These are phyloP conservation scores for Gobio occitaniae DNA, from an alignment of 2,797 vertebrate genomes.

Conservation along the genomic window DNA sequence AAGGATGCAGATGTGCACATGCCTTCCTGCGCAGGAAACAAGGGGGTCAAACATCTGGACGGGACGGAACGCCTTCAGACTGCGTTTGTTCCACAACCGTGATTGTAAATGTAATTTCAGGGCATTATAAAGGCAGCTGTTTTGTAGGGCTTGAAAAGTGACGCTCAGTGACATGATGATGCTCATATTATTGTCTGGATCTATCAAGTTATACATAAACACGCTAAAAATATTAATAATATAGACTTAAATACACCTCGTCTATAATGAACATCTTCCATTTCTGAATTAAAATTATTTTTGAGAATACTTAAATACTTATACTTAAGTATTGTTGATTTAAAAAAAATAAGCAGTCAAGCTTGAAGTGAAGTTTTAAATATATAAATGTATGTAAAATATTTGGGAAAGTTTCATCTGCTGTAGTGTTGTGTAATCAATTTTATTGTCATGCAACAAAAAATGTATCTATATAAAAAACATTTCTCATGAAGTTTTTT, in stretches of 20 bases:
- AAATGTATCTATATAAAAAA: neutral
- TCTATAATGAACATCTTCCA: neutral
- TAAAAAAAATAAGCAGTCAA: too few species aligned
- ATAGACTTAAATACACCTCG: neutral
- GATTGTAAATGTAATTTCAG: neutral
- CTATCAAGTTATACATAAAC: neutral
- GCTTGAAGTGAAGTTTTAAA: neutral
- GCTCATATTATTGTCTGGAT: neutral
- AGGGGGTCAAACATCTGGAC: conserved; percentile 40
- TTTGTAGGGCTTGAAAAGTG: neutral
- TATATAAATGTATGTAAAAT: neutral
- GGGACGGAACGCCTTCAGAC: neutral
- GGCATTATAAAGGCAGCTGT: conserved; percentile 3
- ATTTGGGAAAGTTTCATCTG: neutral
- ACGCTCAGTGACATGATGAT: neutral
- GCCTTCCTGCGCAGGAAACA: conserved; percentile 26
- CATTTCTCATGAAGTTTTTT: neutral
- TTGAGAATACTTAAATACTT: too few species aligned
- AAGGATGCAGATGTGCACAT: conserved; percentile 41
- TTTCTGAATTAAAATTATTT: neutral
- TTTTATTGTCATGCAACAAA: neutral
- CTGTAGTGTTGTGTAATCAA: neutral
- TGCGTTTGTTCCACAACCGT: neutral
- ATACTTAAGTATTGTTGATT: too few species aligned
- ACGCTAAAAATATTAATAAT: neutral